Evolutionary conservation across 2,113 vertebrate species (phyloP).

Genomic region (Aythya baeri): DNA sequence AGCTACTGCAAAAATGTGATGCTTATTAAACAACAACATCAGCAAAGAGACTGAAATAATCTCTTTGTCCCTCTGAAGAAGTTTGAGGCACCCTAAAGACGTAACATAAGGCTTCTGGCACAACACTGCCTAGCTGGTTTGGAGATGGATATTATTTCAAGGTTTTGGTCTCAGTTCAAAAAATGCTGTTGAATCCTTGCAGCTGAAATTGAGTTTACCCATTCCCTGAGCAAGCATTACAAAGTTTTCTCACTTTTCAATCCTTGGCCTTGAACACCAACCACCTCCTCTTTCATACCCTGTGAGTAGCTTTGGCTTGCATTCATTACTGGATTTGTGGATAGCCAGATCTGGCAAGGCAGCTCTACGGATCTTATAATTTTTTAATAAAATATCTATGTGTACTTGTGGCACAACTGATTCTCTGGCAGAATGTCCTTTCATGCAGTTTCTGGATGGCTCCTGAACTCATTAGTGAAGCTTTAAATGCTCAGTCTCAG

Average conservation of each 20-base stretch:
- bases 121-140: neutral
- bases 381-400: neutral
- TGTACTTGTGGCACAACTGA: neutral
- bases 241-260: neutral
- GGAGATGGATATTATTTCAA: neutral
- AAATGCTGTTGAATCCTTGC: neutral
- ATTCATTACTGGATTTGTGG: neutral
- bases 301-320: neutral
- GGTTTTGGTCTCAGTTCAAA: slow-evolving; percentile 10
- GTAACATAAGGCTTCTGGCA: neutral
- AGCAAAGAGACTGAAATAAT: neutral
- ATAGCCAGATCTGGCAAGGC: neutral
- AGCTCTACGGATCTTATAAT: neutral
- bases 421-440: neutral
- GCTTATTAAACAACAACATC: neutral
- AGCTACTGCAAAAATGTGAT: neutral
- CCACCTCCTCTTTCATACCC: neutral
- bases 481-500: neutral
- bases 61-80: slow-evolving; percentile 4
- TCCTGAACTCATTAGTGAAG: neutral
- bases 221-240: neutral
- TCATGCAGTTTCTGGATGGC: neutral
- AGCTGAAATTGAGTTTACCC: slow-evolving; percentile 5
- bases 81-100: neutral
- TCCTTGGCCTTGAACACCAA: neutral